Base-by-base conservation (phyloP, 2,113 vertebrate genomes). In the Ranitomeya imitator region DNA sequence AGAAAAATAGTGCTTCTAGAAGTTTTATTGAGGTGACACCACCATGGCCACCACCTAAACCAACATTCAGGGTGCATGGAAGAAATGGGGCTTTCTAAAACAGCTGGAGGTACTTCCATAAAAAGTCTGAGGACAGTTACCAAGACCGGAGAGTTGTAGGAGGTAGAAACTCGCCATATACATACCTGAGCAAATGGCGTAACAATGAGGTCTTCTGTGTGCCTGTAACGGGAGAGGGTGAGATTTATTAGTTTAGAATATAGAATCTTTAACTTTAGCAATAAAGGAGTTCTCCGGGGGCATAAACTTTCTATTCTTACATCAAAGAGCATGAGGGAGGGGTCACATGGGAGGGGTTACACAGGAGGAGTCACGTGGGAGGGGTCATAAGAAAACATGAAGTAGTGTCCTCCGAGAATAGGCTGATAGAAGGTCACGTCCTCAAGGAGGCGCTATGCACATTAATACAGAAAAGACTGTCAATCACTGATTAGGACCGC, bases 101-200 rank as follows among this genome's bases (percentile, higher is more conserved):
- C 61, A 18, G 8, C 9, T 7, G 61, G 3, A 21, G 19, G 61
- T 19, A 8, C 61, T 13, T 21, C 63, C 21, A 12, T 23, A 23
- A 37, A 37, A 31, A 31, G 26, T 31, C 26, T 31, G 26, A 31
- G 2, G 26, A 31, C 1, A 31, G 26, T 31, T 31, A 31, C 26
- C 26, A 31, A 31, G 14, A 15, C 23, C 15, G 67, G 11, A 71
- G n/a, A 23, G 67, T 13, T 26, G 12, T 14, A 31, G 13, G 31
- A 18, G 15, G 60, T 37, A 69, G 15, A n/a, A 21, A 23, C 3
- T 6, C 23, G 12, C 14, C 7, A 71, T 12, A 18, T 51, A 54
- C 94, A 86, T 90, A 98, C 97, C 97, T 98, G 97, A 94, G 97
- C 97, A 55, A 98, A 98, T 18, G 97, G 97, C 2, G 97, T 98